These are phyloP conservation scores for Vimba vimba DNA, from an alignment of 2,113 vertebrate genomes.

Conservation along the genomic window DNA sequence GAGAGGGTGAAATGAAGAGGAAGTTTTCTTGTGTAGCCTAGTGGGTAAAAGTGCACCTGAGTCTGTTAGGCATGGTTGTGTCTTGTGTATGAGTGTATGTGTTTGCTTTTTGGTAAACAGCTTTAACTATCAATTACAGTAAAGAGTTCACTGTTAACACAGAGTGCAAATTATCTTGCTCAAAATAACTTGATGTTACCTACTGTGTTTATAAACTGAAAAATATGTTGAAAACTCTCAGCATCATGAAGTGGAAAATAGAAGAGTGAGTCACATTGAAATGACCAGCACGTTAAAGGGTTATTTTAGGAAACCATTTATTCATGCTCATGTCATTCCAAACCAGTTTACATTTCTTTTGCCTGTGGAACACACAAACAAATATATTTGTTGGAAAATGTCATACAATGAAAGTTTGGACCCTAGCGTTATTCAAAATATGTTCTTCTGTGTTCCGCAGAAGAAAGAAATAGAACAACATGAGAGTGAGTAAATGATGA, in stretches of 20 bases:
- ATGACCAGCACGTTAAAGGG: neutral
- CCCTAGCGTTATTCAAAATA: neutral
- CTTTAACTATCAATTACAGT: neutral
- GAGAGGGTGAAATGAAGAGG: slow-evolving; percentile 22
- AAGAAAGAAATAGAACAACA: neutral
- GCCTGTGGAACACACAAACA: neutral
- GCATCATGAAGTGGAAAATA: neutral
- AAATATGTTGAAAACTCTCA: neutral
- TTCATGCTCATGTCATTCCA: neutral
- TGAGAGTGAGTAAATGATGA: neutral
- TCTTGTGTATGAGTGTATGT: neutral
- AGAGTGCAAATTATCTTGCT: neutral
- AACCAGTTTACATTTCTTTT: neutral
- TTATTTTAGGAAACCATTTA: neutral
- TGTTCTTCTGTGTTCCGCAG: neutral
- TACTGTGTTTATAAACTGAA: slow-evolving; percentile 10
- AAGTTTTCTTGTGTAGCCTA: neutral
- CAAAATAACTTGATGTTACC: neutral
- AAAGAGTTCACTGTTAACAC: neutral
- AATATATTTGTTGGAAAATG: neutral
- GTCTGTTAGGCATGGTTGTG: neutral
- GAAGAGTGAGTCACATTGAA: neutral
- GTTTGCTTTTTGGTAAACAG: neutral
- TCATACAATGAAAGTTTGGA: neutral
- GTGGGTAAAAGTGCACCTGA: slow-evolving; percentile 32